Evolutionary conservation across 2,113 vertebrate species (phyloP).

Genomic region (Rhegmatorhina hoffmannsi): DNA sequence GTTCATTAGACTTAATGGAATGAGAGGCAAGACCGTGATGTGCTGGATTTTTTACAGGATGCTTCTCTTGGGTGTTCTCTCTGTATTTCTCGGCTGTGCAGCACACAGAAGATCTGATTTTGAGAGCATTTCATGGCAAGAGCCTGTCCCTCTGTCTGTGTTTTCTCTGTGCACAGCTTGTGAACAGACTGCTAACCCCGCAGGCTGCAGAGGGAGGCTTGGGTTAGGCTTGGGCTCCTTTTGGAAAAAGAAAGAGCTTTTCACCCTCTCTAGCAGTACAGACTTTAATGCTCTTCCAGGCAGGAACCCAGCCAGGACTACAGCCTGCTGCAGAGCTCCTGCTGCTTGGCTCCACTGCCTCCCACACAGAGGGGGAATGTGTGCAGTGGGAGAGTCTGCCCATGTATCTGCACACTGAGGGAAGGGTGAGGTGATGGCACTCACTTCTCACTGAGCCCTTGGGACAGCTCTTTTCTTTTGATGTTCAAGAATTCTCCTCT

Average conservation of each 20-base stretch:
- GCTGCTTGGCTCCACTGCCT: background rate
- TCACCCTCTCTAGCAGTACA: background rate
- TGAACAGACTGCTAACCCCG: background rate
- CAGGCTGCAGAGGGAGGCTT: background rate
- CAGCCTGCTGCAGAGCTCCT: background rate
- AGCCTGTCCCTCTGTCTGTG: background rate
- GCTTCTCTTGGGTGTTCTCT: background rate
- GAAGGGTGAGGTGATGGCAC: background rate
- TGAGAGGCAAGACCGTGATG: accelerated
- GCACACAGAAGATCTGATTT: background rate
- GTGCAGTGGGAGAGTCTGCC: background rate
- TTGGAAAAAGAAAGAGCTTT: background rate
- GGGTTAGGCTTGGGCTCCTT: background rate
- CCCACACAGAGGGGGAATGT: background rate
- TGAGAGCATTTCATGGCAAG: background rate
- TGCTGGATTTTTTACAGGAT: background rate
- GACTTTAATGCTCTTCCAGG: background rate
- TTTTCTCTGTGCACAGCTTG: background rate
- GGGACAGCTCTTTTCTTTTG: background rate
- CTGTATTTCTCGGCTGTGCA: background rate
- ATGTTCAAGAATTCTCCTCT: background rate
- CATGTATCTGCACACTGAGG: accelerated
- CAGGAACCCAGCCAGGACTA: background rate
- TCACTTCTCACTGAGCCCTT: background rate
- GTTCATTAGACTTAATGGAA: background rate